Evolutionary conservation across 2,113 vertebrate species (phyloP).

Genomic region (Osmerus eperlanus): DNA sequence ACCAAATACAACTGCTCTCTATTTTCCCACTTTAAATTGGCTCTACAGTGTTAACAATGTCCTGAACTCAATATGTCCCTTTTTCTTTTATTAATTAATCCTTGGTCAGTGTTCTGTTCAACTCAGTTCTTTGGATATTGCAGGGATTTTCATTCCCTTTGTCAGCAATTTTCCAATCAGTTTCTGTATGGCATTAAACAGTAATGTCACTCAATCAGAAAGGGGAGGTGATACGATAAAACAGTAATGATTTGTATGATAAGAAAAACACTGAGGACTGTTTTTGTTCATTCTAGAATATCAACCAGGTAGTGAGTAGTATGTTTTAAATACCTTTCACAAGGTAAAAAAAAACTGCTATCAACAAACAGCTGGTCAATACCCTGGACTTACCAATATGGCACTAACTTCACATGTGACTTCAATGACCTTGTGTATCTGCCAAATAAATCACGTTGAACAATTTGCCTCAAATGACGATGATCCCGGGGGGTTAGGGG

Average conservation of each 20-base stretch:
- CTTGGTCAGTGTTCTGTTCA: slow-evolving; percentile 6
- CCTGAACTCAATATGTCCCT: not conserved
- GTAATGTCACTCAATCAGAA: slow-evolving; percentile 7
- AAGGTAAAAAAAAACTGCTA: slow-evolving; percentile 12
- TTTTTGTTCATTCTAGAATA: slow-evolving; percentile 7
- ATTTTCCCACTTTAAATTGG: not conserved
- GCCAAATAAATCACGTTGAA: slow-evolving; percentile 15
- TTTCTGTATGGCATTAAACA: slow-evolving; percentile 1
- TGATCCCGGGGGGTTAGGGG: not conserved
- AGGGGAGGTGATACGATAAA: slow-evolving; percentile 16
- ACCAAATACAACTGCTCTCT: not conserved
- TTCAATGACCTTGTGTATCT: slow-evolving; percentile 13
- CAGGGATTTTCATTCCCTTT: slow-evolving; percentile 10
- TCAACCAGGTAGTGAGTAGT: not conserved
- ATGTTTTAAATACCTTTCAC: not conserved
- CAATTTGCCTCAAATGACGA: slow-evolving; percentile 29
- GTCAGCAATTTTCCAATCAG: not conserved
- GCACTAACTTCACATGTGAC: slow-evolving; percentile 1
- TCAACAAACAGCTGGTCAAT: slow-evolving; percentile 27
- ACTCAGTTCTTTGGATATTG: slow-evolving; percentile 3
- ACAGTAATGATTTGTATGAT: not conserved
- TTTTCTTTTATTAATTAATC: slow-evolving; percentile 5
- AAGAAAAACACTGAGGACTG: not conserved
- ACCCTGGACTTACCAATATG: not conserved
- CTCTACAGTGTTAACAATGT: not conserved